Base-by-base conservation (phyloP, 2,888 invertebrate genomes). In the Parnassius apollo region DNA sequence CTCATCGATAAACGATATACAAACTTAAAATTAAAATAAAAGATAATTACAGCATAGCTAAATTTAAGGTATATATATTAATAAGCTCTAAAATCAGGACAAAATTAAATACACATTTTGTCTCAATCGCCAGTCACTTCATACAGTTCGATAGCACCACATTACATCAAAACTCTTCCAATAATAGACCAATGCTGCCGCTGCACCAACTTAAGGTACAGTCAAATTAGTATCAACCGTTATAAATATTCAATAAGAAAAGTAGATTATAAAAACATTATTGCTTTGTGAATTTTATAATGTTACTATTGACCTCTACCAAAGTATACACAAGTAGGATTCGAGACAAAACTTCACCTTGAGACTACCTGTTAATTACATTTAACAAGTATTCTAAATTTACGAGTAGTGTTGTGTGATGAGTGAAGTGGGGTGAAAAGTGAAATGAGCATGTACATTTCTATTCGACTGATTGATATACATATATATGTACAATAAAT, bases 51-150 rank as follows among this genome's bases (percentile, higher is more conserved):
- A 89, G 85, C 86, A 76, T 85, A 85, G 82, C 84, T 86, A 84
- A 80, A 81, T 82, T 80, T 83, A 84, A 75, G 79, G 77, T 82
- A 85, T 86, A 86, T 88, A 88, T 86, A 90, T 90, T 91, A 90
- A 85, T 89, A 90, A 91, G 91, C 91, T 91, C 91, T 91, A 91
- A 87, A 88, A 88, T 83, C 81, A 86, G 85, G 87, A 88, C 85
- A 85, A 88, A 88, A 89, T 81, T 77, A 88, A 87, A 85, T 83
- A 85, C 77, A 84, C 76, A 82, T 85, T 87, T 81, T 81, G 81
- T 85, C 82, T 81, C 76, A 78, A 74, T 74, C 69, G 74, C 79
- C 88, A 85, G 86, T 84, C 89, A 86, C 84, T 81, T 81, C 74
- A 75, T 78, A 78, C 85, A 82, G 78, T 81, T 77, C 79, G 85